phyloP scores from a whole-genome alignment of 2,888 invertebrate genomes.

The Sphaeridia pumilis region DNA sequence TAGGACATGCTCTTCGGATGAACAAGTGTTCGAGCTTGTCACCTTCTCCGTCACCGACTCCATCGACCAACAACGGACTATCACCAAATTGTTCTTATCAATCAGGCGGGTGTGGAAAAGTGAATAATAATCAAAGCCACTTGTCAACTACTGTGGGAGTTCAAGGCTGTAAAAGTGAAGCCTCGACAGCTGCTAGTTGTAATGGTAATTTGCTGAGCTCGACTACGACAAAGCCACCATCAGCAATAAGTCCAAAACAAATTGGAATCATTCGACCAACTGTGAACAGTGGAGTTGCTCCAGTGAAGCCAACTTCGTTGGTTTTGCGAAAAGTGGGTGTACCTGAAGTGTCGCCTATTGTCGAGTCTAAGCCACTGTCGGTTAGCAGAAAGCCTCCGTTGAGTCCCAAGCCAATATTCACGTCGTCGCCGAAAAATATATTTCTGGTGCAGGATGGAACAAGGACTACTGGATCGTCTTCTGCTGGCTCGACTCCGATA shows the following conservation, averaged over 20 bases:
- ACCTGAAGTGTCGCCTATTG: slow-evolving; percentile 15
- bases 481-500: slow-evolving; percentile 3
- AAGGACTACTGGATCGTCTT: neutral
- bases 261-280: slow-evolving; percentile 46
- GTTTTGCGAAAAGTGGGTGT: slow-evolving; percentile 20
- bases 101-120: too few species aligned
- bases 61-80: slow-evolving; percentile 6
- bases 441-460: slow-evolving; percentile 6
- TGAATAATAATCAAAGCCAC: slow-evolving; percentile 17
- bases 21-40: slow-evolving; percentile 22
- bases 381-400: slow-evolving; percentile 26
- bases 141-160: too few species aligned
- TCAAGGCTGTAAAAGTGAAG: too few species aligned
- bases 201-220: too few species aligned
- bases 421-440: slow-evolving; percentile 24
- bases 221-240: too few species aligned
- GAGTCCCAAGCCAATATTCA: slow-evolving; percentile 34
- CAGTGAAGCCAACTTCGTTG: too few species aligned
- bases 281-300: too few species aligned
- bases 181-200: slow-evolving; percentile 7
- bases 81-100: neutral
- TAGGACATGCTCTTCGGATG: slow-evolving; percentile 31
- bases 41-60: slow-evolving; percentile 14
- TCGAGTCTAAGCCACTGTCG: neutral
- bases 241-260: slow-evolving; percentile 40